Evolutionary conservation across 2,113 vertebrate species (phyloP).

Genomic region (Nothocercus julius): DNA sequence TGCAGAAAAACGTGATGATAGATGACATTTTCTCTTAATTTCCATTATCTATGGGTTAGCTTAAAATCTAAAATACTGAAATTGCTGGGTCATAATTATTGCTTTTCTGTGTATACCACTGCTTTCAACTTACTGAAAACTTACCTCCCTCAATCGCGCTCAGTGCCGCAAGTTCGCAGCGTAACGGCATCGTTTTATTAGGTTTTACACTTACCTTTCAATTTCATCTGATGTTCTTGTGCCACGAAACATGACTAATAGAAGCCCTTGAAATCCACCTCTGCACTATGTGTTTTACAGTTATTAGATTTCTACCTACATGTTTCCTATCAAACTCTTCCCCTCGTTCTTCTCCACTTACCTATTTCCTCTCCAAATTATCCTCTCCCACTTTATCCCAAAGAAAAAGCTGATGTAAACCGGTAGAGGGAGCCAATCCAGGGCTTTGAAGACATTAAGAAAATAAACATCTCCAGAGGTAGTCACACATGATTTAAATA

Average conservation of each 20-base stretch:
- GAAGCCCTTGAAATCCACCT: not conserved
- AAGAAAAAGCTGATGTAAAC: not conserved
- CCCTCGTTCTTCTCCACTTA: not conserved
- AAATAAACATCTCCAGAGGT: not conserved
- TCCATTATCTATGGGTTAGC: not conserved
- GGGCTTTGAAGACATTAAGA: not conserved
- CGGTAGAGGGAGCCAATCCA: conserved; percentile 51
- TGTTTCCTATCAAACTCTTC: not conserved
- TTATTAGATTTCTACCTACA: not conserved
- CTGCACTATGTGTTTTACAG: not conserved
- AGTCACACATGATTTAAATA: rapidly evolving
- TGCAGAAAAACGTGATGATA: not conserved
- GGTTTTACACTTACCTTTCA: not conserved
- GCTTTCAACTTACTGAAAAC: not conserved
- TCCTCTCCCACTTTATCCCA: not conserved
- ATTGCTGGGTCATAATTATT: not conserved
- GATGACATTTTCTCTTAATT: not conserved
- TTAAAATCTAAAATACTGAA: not conserved
- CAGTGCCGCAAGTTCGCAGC: not conserved
- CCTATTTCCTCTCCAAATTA: not conserved
- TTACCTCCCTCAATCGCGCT: not conserved
- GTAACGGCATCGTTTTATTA: not conserved
- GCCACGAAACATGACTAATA: not conserved
- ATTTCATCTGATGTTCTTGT: not conserved
- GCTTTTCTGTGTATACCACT: not conserved